Evolutionary conservation across 2,888 invertebrate species (phyloP).

Genomic region (Norana najaformis): DNA sequence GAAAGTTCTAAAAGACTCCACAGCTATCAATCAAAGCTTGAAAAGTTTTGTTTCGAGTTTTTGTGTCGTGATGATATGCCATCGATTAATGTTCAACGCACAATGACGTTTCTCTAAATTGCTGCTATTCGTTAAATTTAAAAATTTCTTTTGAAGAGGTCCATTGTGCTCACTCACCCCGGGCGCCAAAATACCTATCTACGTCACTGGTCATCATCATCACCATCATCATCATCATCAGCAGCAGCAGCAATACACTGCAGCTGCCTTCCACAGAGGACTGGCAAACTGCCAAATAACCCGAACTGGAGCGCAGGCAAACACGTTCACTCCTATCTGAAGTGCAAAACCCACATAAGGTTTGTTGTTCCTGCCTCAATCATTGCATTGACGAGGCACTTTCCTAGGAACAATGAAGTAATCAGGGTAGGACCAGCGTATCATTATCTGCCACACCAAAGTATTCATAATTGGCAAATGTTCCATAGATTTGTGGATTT

Average conservation of each 20-base stretch:
- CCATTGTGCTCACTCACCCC: too few species aligned
- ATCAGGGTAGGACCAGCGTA: not conserved
- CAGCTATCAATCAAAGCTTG: too few species aligned
- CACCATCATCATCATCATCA: too few species aligned
- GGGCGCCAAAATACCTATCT: too few species aligned
- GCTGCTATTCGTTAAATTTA: too few species aligned
- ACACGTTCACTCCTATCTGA: conserved; percentile 3
- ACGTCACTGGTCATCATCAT: too few species aligned
- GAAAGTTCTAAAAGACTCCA: too few species aligned
- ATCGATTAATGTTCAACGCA: too few species aligned
- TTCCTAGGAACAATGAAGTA: not conserved
- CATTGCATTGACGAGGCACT: not conserved
- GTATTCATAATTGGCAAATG: not conserved
- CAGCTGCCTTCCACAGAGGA: not conserved
- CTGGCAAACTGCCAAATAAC: not conserved
- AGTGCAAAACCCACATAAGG: not conserved
- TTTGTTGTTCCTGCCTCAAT: not conserved
- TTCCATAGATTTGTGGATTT: not conserved
- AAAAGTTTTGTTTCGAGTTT: too few species aligned
- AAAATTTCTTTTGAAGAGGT: too few species aligned
- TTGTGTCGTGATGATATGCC: too few species aligned
- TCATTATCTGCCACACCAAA: not conserved
- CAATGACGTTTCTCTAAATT: too few species aligned
- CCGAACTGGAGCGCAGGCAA: not conserved
- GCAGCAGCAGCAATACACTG: not conserved